Conservation (phyloP, 2,888 invertebrate genomes). For the Himalopsyche kuldschensis region DNA sequence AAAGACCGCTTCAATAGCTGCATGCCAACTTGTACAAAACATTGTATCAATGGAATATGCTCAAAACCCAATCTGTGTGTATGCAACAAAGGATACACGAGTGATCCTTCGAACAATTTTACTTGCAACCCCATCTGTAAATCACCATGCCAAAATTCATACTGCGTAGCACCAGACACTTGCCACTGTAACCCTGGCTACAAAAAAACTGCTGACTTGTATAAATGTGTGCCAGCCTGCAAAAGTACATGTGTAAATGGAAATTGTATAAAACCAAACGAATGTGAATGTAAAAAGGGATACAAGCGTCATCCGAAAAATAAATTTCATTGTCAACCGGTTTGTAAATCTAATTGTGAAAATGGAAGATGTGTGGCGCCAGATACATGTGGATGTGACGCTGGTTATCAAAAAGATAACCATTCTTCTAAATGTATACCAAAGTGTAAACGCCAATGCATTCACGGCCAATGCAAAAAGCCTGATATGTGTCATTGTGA, state of each 20-base stretch:
- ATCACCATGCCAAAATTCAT: slow-evolving; percentile 15
- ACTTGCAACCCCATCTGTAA: slow-evolving; percentile 23
- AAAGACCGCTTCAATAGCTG: not conserved
- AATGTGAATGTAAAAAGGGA: slow-evolving; percentile 43
- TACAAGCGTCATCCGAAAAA: slow-evolving; percentile 42
- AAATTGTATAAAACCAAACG: slow-evolving; percentile 10
- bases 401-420: not conserved
- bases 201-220: not conserved
- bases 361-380: slow-evolving; percentile 33
- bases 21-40: not conserved
- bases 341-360: slow-evolving; percentile 17
- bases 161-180: slow-evolving; percentile 28
- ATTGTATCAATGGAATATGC: not conserved
- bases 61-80: slow-evolving; percentile 29
- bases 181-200: not conserved
- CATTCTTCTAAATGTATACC: slow-evolving; percentile 39
- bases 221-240: not conserved
- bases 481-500: slow-evolving; percentile 40
- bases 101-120: not conserved
- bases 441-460: slow-evolving; percentile 42
- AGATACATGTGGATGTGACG: slow-evolving; percentile 11
- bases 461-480: slow-evolving; percentile 4
- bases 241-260: not conserved
- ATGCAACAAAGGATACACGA: slow-evolving; percentile 36
- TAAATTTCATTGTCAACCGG: slow-evolving; percentile 13